A percentile compares a stretch with the other conserved stretches of the same genome.
Conservation (phyloP, 2,113 vertebrate genomes). For the Platichthys stellatus region DNA sequence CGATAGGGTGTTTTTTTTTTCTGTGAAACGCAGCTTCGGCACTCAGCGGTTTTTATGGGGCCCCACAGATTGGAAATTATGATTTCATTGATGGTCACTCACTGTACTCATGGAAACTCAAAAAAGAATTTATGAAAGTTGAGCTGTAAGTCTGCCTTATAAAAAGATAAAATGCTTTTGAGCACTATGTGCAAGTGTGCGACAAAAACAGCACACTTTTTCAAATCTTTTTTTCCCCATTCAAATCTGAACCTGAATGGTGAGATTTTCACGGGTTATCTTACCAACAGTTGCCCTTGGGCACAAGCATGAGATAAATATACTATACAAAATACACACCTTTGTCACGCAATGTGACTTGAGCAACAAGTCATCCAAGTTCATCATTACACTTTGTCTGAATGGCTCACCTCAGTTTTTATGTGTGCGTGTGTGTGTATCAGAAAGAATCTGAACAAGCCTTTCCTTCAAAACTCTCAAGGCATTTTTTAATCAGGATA, state of each 20-base stretch:
- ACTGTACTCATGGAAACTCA: neutral
- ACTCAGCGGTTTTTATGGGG: neutral
- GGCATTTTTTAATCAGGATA: conserved; percentile 28
- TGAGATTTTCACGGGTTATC: conserved; percentile 66
- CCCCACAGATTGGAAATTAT: conserved; percentile 8
- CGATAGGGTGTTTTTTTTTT: neutral
- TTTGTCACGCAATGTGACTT: conserved; percentile 70
- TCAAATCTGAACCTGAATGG: conserved; percentile 68
- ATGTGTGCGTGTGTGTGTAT: neutral
- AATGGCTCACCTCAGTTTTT: neutral
- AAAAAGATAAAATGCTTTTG: neutral
- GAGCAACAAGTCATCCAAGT: conserved; percentile 39
- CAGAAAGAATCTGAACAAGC: no score
- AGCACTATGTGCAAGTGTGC: neutral
- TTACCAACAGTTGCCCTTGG: conserved; percentile 57
- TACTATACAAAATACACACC: conserved; percentile 54
- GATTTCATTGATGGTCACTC: conserved; percentile 1
- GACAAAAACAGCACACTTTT: conserved; percentile 33
- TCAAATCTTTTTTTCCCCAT: no score
- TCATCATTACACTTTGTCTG: conserved; percentile 8
- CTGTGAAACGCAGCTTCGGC: neutral
- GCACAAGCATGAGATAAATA: conserved; percentile 60
- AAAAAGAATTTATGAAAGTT: conserved; percentile 5
- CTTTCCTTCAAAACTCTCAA: conserved; percentile 1
- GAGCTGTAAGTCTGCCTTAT: neutral